These are phyloP conservation scores for Antennarius striatus DNA, from an alignment of 2,113 vertebrate genomes.

Conservation along the genomic window DNA sequence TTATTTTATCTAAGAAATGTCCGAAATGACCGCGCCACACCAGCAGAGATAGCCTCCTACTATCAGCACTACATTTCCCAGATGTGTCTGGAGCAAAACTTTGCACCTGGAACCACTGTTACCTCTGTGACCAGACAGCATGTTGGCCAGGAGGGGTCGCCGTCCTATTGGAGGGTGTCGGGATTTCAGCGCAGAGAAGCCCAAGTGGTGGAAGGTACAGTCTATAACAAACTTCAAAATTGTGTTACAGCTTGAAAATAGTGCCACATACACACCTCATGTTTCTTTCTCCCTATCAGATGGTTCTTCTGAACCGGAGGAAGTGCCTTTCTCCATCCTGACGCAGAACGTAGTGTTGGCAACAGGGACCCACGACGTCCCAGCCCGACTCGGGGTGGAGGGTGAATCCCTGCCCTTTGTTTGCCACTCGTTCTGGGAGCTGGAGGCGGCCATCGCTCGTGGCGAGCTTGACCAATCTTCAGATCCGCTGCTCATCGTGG, in stretches of 20 bases:
- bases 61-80: slow-evolving; percentile 81
- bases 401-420: slow-evolving; percentile 81
- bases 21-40: slow-evolving; percentile 81
- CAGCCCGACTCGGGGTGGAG: slow-evolving; percentile 72
- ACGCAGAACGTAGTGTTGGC: slow-evolving; percentile 81
- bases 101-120: slow-evolving; percentile 75
- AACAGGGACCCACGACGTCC: slow-evolving; percentile 82
- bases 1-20: slow-evolving; percentile 68
- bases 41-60: slow-evolving; percentile 82
- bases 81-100: slow-evolving; percentile 78
- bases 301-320: slow-evolving; percentile 29
- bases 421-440: slow-evolving; percentile 81
- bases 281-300: slow-evolving; percentile 23
- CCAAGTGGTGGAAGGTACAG: slow-evolving; percentile 54
- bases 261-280: background rate
- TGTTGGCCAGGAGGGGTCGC: slow-evolving; percentile 13
- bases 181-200: slow-evolving; percentile 70
- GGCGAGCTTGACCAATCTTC: slow-evolving; percentile 69
- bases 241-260: no score
- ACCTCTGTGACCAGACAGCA: slow-evolving; percentile 69
- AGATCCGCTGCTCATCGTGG: slow-evolving; percentile 80
- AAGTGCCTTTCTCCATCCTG: slow-evolving; percentile 70
- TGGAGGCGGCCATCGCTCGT: slow-evolving; percentile 75
- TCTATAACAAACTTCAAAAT: background rate
- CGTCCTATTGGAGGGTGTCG: slow-evolving; percentile 71